Conservation (phyloP, 2,113 vertebrate genomes). For the Pithys albifrons region DNA sequence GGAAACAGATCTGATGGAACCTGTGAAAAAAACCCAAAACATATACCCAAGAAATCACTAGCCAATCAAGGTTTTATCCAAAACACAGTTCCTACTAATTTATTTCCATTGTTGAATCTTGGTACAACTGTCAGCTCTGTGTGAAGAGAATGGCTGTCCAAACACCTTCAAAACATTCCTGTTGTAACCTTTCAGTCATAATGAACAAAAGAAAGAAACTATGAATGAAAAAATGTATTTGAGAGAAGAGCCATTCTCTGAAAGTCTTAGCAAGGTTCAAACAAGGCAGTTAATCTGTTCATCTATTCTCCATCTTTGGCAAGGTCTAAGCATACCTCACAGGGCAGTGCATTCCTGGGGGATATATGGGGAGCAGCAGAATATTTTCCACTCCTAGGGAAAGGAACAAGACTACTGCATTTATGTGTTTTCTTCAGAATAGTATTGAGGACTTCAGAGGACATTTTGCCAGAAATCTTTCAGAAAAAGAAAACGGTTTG, state of each 20-base stretch:
- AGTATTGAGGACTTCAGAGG: not conserved
- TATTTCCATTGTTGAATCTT: not conserved
- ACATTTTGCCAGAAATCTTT: not conserved
- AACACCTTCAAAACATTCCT: not conserved
- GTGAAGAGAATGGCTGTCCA: not conserved
- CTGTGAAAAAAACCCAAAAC: not conserved
- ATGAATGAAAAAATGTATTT: not conserved
- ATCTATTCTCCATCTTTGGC: not conserved
- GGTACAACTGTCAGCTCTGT: not conserved
- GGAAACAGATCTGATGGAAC: not conserved
- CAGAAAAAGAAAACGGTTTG: not conserved
- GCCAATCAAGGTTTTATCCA: not conserved
- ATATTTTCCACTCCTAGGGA: slow-evolving; percentile 41
- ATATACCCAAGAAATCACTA: not conserved
- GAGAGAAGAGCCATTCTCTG: not conserved
- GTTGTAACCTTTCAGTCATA: not conserved
- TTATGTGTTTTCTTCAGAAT: not conserved
- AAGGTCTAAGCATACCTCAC: not conserved
- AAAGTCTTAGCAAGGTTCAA: not conserved
- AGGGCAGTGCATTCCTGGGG: not conserved
- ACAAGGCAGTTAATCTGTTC: not conserved
- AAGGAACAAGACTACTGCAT: not conserved
- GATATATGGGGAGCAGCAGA: not conserved
- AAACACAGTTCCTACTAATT: not conserved
- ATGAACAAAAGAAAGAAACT: not conserved